These are phyloP conservation scores for Xanthorhoe designata DNA, from an alignment of 2,888 invertebrate species.

Conservation along the genomic window DNA sequence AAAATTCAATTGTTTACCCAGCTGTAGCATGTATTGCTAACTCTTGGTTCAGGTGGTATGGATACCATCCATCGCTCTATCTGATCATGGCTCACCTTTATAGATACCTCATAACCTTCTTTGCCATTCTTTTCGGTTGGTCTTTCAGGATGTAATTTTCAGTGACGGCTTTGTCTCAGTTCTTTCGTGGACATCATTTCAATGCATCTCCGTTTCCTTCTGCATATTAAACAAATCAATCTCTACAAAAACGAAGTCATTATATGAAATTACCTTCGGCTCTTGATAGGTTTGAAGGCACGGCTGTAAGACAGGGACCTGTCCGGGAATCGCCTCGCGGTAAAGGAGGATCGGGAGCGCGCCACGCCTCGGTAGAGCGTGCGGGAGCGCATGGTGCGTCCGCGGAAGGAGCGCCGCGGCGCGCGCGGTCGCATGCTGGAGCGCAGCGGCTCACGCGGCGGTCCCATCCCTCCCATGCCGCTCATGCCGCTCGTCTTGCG, in stretches of 20 bases:
- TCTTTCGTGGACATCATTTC: conserved; percentile 12
- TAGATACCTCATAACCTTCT: conserved; percentile 24
- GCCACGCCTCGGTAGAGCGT: conserved; percentile 84
- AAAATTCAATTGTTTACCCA: conserved; percentile 18
- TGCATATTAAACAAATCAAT: conserved; percentile 29
- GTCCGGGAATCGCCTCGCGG: conserved; percentile 72
- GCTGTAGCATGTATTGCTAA: conserved; percentile 12
- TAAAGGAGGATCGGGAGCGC: conserved; percentile 80
- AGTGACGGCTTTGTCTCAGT: conserved; percentile 12
- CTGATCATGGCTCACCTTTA: conserved; percentile 3
- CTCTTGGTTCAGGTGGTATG: conserved; percentile 17
- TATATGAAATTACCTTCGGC: conserved; percentile 79
- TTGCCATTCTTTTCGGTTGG: conserved; percentile 4
- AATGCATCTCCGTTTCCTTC: conserved; percentile 17
- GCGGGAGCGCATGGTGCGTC: conserved; percentile 83
- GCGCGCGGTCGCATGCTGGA: conserved; percentile 79
- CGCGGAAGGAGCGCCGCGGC: conserved; percentile 83
- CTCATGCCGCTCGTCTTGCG: conserved; percentile 77
- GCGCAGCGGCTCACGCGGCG: conserved; percentile 75
- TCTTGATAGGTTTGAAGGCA: conserved; percentile 77
- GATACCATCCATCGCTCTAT: conserved; percentile 22
- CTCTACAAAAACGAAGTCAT: conserved; percentile 53
- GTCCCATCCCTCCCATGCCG: conserved; percentile 66
- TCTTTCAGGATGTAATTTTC: conserved; percentile 14
- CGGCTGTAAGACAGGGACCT: conserved; percentile 75